Evolutionary conservation across 2,113 vertebrate genomes (phyloP), one percentile per base, ranked within the genome.

Genomic region (Apistogramma diplotaenia): DNA sequence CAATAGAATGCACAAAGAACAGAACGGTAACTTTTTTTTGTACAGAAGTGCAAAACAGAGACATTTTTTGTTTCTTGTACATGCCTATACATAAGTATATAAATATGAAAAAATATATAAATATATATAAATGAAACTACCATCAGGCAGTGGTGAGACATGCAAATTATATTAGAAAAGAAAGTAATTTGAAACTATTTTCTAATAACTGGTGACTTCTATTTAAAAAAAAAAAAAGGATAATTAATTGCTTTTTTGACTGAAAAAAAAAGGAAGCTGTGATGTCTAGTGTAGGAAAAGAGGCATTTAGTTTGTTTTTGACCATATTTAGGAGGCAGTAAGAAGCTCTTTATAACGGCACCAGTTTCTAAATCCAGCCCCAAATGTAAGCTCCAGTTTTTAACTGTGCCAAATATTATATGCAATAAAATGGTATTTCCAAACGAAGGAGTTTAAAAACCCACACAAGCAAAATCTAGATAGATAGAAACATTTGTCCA

Each of bases 1-100:
- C 97, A 96, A 97, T 97, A 97, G 96, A 96, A 97, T 97, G 96
- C 97, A 98, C 96, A 97, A 95, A 93, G 88, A 92, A 94, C 92
- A 95, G 89, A 91, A 93, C 81, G 89, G 92, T 92, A 89, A 94
- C 94, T 95, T 96, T 96, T 93, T 97, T 98, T 97, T 98, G 96
- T 97, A 97, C 96, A 96, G 90, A 96, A 95, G 95, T 94, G 95
- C 95, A 96, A 96, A 95, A 91, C 91, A 94, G 92, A 96, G 95
- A 96, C 95, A 95, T 96, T 96, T 96, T 96, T 96, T 83, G 86
- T 93, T 94, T 93, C 88, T 94, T 96, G 94, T 95, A 95, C 91
- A 95, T 96, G 94, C 89, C 93, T 95, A 95, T 94, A 94, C 85
- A 95, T 94, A 95, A 89, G 79, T 97, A 97, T 97, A 97, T 96